Evolutionary conservation across 2,888 invertebrate species (phyloP).

Genomic region (Rhagophthalmus giganteus): DNA sequence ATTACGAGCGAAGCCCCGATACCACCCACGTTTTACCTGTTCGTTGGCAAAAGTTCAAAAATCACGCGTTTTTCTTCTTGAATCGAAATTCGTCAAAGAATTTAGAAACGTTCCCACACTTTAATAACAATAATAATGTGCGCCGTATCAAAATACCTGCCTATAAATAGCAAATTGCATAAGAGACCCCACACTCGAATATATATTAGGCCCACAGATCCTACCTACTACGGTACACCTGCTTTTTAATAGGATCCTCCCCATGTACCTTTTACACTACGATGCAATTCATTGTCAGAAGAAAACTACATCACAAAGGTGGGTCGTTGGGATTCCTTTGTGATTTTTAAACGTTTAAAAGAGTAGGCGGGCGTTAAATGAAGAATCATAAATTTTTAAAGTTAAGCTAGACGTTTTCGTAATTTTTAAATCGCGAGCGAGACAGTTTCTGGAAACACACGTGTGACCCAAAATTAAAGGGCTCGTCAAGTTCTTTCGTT

Average conservation of each 20-base stretch:
- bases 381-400: constrained; percentile 21
- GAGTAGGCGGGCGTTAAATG: constrained; percentile 15
- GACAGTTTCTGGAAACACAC: constrained; percentile 10
- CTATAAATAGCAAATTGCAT: constrained; percentile 22
- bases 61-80: constrained; percentile 2
- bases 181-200: constrained; percentile 20
- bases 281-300: constrained; percentile 16
- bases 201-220: constrained; percentile 5
- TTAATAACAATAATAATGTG: constrained; percentile 11
- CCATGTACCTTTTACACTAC: constrained; percentile 9
- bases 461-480: constrained; percentile 17
- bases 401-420: constrained; percentile 1
- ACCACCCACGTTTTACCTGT: constrained; percentile 4
- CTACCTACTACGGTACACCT: constrained; percentile 27
- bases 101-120: constrained; percentile 22
- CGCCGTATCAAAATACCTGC: constrained; percentile 20
- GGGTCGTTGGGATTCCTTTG: constrained; percentile 24
- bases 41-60: constrained; percentile 5
- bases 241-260: constrained; percentile 23
- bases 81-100: constrained; percentile 2
- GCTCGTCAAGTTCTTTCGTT: constrained; percentile 15
- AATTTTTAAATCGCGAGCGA: constrained; percentile 4
- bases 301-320: constrained; percentile 26
- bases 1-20: too few species aligned
- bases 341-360: constrained; percentile 19